Base-by-base conservation (phyloP, 2,888 invertebrate genomes). In the Antheraea yamamai region DNA sequence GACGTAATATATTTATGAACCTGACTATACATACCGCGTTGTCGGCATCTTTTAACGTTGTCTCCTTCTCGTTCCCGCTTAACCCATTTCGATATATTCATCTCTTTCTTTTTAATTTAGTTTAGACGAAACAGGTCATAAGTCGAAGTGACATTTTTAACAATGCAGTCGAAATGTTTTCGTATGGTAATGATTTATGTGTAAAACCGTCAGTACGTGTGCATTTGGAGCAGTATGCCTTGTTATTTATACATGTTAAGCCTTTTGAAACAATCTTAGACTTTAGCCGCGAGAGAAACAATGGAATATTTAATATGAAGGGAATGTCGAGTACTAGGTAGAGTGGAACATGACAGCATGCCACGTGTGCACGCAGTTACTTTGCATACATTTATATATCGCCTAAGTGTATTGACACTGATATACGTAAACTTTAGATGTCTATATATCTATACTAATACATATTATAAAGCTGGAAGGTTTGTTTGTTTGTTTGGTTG, bases 131-230 rank as follows among this genome's bases (percentile, higher is more conserved):
- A 89, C 91, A 94, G 92, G 92, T 92, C 93, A 91, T 93, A 94
- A 95, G 93, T 92, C 87, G 91, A 86, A 91, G 92, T 93, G 95
- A 95, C 94, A 94, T 93, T 94, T 93, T 92, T 89, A 94, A 95
- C 94, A 95, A 94, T 91, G 85, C 89, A 86, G 87, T 90, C 90
- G 92, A 93, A 94, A 94, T 94, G 94, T 95, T 95, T 94, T 94
- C 92, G 92, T 94, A 92, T 94, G 91, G 87, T 91, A 92, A 94
- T 95, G 95, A 95, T 94, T 94, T 95, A 95, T 94, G 94, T 91
- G 89, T 91, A 81, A 92, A 91, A 90, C 85, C 87, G 88, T 90
- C 89, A 89, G 88, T 85, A 87, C 81, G 81, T 87, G 86, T 81
- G 86, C 84, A 88, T 92, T 91, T 88, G 86, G 90, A 89, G 86